Base-by-base conservation (phyloP, 2,797 vertebrate species). In the Xenops minutus region DNA sequence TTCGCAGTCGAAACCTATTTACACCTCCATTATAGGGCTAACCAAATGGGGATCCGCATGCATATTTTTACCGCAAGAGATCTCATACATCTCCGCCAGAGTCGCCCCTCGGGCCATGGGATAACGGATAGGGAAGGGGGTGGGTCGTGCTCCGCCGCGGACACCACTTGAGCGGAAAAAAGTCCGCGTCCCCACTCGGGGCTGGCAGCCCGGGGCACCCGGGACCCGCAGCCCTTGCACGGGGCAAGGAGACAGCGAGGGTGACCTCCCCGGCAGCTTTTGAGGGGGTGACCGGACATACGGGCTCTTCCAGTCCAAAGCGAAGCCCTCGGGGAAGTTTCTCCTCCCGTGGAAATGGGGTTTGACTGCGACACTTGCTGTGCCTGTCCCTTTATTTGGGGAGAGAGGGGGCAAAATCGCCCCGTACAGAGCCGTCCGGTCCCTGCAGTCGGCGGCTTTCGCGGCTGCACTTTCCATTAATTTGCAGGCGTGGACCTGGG, bases 41-140 rank as follows among this genome's bases (percentile, higher is more conserved):
- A 82, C 97, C 98, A 96, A 98, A 98, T 95, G 98, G 98, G 97
- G 98, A 98, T 94, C 97, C 98, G 91, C 92, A 95, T 98, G 98
- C 98, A 98, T 98, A 98, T 98, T 98, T 95, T 98, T 98, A 98
- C 98, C 97, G 89, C 97, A 74, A 96, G 98, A 98, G 98, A 96
- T 98, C 97, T 97, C 98, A 98, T 98, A 97, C 96, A 97, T 98
- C 98, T 97, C 96, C 97, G 98, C 98, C 98, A 98, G 96, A 98
- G 98, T 44, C 92, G 81, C 97, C 98, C 98, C 96, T 89, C 91
- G 97, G 98, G 98, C 97, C 71, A 96, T 93, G 58, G 97, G 91
- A 91, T 96, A 97, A 94, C 97, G 97, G 95, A 94, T 83, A 95
- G 90, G 66, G 89, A 26, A 72, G 48, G 34, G 92, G 97, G 81